Conservation (phyloP, 2,113 vertebrate genomes). For the Camarhynchus parvulus region DNA sequence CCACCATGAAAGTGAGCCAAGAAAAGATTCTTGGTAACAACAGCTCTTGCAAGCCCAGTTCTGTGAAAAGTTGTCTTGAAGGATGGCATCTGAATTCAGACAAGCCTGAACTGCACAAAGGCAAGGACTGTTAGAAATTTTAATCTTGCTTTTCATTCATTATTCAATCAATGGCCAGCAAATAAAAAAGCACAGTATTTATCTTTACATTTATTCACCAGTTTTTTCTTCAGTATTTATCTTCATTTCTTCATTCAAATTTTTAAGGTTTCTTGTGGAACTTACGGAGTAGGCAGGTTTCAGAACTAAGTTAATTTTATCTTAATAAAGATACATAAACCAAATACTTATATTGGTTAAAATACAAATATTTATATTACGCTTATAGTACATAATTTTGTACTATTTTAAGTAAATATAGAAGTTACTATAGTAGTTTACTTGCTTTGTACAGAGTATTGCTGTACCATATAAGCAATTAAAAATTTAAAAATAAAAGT, state of each 20-base stretch:
- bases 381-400: neutral
- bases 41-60: neutral
- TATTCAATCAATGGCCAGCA: neutral
- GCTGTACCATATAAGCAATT: neutral
- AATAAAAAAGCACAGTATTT: neutral
- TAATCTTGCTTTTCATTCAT: neutral
- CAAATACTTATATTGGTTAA: neutral
- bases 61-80: neutral
- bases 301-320: neutral
- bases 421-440: neutral
- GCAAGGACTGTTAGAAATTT: neutral
- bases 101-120: neutral
- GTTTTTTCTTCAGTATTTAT: neutral
- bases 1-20: neutral
- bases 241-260: neutral
- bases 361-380: neutral
- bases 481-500: neutral
- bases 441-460: neutral
- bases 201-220: neutral
- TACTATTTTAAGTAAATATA: neutral
- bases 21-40: neutral
- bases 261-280: neutral
- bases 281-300: neutral
- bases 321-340: neutral
- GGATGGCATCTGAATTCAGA: neutral